These are phyloP conservation scores for Corythornis vintsioides DNA, from an alignment of 2,113 vertebrate species.

Conservation along the genomic window DNA sequence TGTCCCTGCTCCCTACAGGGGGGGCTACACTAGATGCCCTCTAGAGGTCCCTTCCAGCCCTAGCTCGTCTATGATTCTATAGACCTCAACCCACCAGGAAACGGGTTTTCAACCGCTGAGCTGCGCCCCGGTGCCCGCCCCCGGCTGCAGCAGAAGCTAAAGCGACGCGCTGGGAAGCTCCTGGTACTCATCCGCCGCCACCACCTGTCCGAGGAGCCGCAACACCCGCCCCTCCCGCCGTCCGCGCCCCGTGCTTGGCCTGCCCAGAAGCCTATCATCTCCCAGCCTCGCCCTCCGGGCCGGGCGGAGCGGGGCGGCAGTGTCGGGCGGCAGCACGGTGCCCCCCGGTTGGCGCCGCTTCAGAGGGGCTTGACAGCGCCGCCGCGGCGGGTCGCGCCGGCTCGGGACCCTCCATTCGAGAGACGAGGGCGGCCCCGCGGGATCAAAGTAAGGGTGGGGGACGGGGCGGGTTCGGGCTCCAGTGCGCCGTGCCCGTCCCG, in stretches of 20 bases:
- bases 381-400: neutral
- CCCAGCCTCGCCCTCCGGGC: neutral
- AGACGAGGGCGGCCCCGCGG: accelerated
- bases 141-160: no score
- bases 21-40: no score
- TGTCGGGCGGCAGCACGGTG: accelerated
- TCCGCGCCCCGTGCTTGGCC: neutral
- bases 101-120: accelerated
- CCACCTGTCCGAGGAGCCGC: no score
- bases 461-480: accelerated
- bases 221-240: neutral
- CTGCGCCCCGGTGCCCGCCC: no score
- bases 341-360: no score
- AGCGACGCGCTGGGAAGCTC: no score
- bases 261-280: neutral
- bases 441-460: neutral
- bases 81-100: no score
- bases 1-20: no score
- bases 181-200: no score
- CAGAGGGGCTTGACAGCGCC: no score
- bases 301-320: neutral
- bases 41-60: no score
- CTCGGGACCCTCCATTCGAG: accelerated
- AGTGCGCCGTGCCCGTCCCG: accelerated
- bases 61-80: no score